Evolutionary conservation across 2,797 vertebrate genomes (phyloP), one percentile per base, ranked within the genome.

Genomic region (Amblyraja radiata): DNA sequence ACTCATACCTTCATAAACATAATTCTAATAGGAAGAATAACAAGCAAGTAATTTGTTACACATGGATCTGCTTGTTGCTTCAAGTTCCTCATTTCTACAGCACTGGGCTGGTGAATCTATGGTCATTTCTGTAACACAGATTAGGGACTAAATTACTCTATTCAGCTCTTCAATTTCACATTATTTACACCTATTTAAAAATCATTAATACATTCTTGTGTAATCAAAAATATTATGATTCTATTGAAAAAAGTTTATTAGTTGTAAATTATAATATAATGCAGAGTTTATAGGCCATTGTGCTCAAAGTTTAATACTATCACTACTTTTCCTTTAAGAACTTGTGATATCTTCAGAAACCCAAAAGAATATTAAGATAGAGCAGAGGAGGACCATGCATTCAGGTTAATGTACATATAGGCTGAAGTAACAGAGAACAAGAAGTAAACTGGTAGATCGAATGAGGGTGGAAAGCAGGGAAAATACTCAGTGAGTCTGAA

Each of bases 21-120:
- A 61, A 84, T 84, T 84, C 23, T 61, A 25, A 84, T 23, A 13
- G 11, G 25, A 61, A 61, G 0, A n/a, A 61, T 73, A 28, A 11
- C n/a, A 84, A 61, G 25, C 46, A n/a, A 84, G 28, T 84, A 61
- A 61, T 84, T 84, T n/a, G 81, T 84, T n/a, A 84, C 58, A 28
- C 2, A 28, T n/a, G 23, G 11, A 13, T 28, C 3, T 14, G 18
- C 54, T 84, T 84, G 23, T 25, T 84, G 23, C 54, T 58, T 84
- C 25, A 58, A 61, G 81, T 13, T 84, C 61, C 25, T 28, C 13
- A 13, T 13, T 58, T 61, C 54, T 10, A 61, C 13, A 58, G 81
- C 11, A 61, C 54, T 84, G 54, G 80, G 25, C 81, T n/a, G 25
- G 2, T 84, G 54, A n/a, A 13, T 28, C 81, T 61, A 21, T 25